phyloP scores from a whole-genome alignment of 2,113 vertebrate species.

The Laticauda colubrina region DNA sequence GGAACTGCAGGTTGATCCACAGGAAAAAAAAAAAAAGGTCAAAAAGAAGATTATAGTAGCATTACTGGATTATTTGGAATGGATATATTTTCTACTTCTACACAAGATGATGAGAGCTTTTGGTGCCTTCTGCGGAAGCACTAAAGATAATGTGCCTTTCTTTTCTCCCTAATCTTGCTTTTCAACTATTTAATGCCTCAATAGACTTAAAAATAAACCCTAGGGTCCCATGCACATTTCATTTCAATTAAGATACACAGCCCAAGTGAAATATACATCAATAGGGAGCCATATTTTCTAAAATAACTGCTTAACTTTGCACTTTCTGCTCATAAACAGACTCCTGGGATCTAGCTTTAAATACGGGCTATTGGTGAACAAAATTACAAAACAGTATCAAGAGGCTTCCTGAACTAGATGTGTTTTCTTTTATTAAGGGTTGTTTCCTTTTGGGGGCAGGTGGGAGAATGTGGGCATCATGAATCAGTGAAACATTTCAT shows the following conservation, averaged over 20 bases:
- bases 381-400: slow-evolving; percentile 59
- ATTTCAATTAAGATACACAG: slow-evolving; percentile 67
- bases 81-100: slow-evolving; percentile 5
- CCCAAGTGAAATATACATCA: slow-evolving; percentile 55
- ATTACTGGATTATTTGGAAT: neutral
- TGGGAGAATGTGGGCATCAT: slow-evolving; percentile 2
- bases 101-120: neutral
- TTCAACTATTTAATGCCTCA: slow-evolving; percentile 61
- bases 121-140: slow-evolving; percentile 28
- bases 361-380: slow-evolving; percentile 63
- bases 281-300: slow-evolving; percentile 62
- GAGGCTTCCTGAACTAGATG: slow-evolving; percentile 52
- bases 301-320: slow-evolving; percentile 65
- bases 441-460: slow-evolving; percentile 11
- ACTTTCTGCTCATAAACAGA: slow-evolving; percentile 59
- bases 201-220: slow-evolving; percentile 64
- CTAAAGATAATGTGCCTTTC: slow-evolving; percentile 27
- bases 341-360: slow-evolving; percentile 57
- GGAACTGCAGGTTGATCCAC: neutral
- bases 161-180: slow-evolving; percentile 56
- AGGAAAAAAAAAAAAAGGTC: neutral
- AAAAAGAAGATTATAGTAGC: neutral
- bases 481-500: slow-evolving; percentile 54
- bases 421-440: slow-evolving; percentile 51
- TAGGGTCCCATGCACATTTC: slow-evolving; percentile 56